These are phyloP conservation scores for Schizaphis graminum DNA, from an alignment of 2,888 invertebrate species.

Conservation along the genomic window DNA sequence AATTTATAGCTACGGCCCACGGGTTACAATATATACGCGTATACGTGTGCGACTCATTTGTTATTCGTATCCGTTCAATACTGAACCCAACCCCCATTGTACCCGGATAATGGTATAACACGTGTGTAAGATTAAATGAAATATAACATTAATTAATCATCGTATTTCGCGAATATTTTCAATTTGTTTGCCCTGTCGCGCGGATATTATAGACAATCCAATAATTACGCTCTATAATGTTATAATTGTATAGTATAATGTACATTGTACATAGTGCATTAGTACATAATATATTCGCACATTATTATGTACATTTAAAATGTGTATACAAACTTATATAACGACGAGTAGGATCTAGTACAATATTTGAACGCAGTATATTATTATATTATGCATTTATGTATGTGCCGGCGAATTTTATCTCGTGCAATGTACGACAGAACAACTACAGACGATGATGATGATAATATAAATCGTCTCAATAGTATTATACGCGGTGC, in stretches of 20 bases:
- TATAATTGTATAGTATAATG: neutral
- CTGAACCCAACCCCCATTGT: neutral
- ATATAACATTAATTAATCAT: neutral
- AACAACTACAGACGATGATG: slow-evolving; percentile 28
- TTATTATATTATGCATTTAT: neutral
- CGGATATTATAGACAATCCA: neutral
- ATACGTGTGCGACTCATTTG: neutral
- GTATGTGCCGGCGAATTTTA: neutral
- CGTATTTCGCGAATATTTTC: neutral
- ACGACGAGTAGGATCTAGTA: neutral
- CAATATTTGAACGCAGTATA: neutral
- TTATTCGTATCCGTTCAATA: neutral
- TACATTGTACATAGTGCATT: neutral
- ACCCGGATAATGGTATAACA: neutral
- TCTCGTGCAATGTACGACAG: slow-evolving; percentile 2
- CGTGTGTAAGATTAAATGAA: neutral
- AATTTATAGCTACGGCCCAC: neutral
- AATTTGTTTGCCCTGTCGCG: neutral
- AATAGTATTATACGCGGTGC: neutral
- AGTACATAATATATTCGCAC: neutral
- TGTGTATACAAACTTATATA: neutral
- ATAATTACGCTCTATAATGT: neutral
- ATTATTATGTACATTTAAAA: neutral
- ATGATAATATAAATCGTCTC: slow-evolving; percentile 35
- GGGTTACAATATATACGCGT: neutral